Percentiles rank a stretch among this genome's conserved stretches.
Conservation (phyloP, 2,888 invertebrate species). For the Drosophila borborema region DNA sequence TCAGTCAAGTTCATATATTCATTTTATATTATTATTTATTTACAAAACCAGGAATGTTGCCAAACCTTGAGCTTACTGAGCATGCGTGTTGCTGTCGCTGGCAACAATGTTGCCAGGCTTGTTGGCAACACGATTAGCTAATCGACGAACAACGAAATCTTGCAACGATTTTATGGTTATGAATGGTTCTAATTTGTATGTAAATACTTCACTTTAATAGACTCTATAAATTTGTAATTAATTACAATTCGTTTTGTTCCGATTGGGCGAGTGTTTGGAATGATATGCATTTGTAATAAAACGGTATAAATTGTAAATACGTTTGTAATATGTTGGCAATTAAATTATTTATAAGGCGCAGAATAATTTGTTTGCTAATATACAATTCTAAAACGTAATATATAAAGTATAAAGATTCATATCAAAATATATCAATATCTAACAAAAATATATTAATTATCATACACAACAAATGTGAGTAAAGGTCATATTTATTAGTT, state of each 20-base stretch:
- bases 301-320: neutral
- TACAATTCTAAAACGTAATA: no score
- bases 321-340: neutral
- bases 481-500: conserved; percentile 21
- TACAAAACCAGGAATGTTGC: neutral
- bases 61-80: neutral
- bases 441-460: neutral
- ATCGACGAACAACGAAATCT: neutral
- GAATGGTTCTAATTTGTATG: neutral
- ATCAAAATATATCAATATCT: neutral
- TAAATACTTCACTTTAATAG: neutral
- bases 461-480: neutral
- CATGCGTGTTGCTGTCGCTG: neutral
- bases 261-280: neutral
- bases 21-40: neutral
- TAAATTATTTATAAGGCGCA: neutral
- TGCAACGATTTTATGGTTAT: neutral
- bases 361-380: no score
- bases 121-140: neutral
- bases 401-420: no score
- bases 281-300: neutral
- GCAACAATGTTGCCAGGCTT: neutral
- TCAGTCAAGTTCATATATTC: neutral
- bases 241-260: conserved; percentile 7
- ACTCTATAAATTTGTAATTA: neutral